Evolutionary conservation across 2,113 vertebrate genomes (phyloP), one percentile per base, ranked within the genome.

Genomic region (Hyla sarda): DNA sequence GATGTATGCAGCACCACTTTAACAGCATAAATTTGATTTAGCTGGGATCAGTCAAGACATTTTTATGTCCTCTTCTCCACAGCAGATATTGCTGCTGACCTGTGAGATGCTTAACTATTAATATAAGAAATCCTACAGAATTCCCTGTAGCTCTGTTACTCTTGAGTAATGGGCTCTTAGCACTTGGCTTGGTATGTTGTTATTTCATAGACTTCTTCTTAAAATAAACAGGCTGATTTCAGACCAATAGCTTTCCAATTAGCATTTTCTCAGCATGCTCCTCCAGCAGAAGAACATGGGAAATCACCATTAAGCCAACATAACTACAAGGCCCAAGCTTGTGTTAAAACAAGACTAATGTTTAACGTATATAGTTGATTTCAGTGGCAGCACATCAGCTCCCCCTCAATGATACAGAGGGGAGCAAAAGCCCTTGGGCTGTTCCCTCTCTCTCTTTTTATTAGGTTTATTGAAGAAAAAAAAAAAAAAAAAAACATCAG

Each of bases 191-290:
- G 67, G 13, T 12, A 11, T n/a, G 25, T 54, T 82, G 65, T 82
- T 82, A 71, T 71, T 52, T 71, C 72, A 50, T 52, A 67, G 79
- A 58, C 79, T 10, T 47, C n/a, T 28, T 67, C 25, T 82, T 67
- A 34, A 52, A 25, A 71, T 52, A 82, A 72, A 54, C 69, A 58
- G 19, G 17, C 32, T 74, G 82, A 19, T 73, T 74, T 74, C 23
- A 45, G 81, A 34, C 9, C 47, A 56, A 25, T 32, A 56, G 56
- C 54, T 80, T 60, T 62, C 77, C 77, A 60, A 28, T 62, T 56
- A 60, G 77, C 54, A 79, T 45, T 79, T 25, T 79, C 77, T 60
- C 32, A 11, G 34, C 77, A 25, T 45, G 54, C 14, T 41, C 34
- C 14, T n/a, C 54, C n/a, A 25, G 25, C 30, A 58, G 34, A 13